Conservation (phyloP, 2,797 vertebrate genomes). For the Lacerta bilineata region DNA sequence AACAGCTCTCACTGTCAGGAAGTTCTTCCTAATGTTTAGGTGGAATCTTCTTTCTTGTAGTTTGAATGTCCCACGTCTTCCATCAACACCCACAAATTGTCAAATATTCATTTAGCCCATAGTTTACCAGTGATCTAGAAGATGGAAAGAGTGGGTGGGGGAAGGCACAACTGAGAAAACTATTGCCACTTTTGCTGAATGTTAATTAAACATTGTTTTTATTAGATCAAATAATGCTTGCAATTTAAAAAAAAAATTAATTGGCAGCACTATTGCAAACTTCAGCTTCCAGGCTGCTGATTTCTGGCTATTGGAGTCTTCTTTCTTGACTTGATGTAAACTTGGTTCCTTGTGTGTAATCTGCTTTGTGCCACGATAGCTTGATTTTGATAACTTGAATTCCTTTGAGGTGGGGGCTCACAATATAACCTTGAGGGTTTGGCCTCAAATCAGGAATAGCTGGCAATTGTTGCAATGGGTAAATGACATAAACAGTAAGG, state of each 20-base stretch:
- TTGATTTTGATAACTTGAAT: background rate
- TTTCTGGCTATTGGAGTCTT: background rate
- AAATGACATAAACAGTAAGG: background rate
- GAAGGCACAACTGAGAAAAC: background rate
- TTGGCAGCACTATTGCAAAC: background rate
- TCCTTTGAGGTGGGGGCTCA: background rate
- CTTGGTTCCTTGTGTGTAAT: background rate
- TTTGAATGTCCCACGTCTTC: background rate
- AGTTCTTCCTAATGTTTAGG: too few relatives aligned
- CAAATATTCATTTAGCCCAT: background rate
- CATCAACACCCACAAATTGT: background rate
- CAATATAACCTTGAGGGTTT: background rate
- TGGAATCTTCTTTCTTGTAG: too few relatives aligned
- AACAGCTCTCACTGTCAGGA: too few relatives aligned
- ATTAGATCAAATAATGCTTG: background rate
- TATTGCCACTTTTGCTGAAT: background rate
- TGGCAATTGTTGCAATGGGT: too few relatives aligned
- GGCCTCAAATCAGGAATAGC: background rate
- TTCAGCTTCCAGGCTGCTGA: background rate
- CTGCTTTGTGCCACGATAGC: background rate
- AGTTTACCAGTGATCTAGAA: background rate
- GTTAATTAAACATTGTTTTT: background rate
- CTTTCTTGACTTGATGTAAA: background rate
- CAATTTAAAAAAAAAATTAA: background rate
- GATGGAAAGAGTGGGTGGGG: background rate